These are phyloP conservation scores for Hypocryptadius cinnamomeus DNA, from an alignment of 2,113 vertebrate species.

Conservation along the genomic window DNA sequence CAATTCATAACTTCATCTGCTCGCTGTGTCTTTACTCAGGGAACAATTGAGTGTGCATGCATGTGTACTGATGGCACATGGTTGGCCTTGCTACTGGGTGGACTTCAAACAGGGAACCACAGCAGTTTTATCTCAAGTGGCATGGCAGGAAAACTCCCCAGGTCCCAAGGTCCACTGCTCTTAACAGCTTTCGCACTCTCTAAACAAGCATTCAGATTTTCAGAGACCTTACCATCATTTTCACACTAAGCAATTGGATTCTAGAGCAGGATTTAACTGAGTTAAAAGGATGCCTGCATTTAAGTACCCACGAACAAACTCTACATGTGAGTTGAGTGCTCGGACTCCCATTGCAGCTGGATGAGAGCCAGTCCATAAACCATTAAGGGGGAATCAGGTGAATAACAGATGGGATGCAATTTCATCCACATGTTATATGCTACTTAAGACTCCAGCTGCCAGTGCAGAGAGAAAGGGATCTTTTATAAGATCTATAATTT, in stretches of 20 bases:
- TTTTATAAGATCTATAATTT: not conserved
- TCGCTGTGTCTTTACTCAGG: not conserved
- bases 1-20: not conserved
- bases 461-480: not conserved
- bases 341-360: not conserved
- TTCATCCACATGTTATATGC: not conserved
- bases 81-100: not conserved
- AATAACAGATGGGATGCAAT: not conserved
- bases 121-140: not conserved
- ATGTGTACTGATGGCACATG: not conserved
- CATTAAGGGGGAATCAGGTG: not conserved
- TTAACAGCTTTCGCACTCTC: not conserved
- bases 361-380: not conserved
- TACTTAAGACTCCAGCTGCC: not conserved
- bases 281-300: not conserved
- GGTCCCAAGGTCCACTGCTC: not conserved
- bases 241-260: not conserved
- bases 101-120: not conserved
- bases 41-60: not conserved
- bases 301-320: not conserved
- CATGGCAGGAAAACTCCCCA: not conserved
- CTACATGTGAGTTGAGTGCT: not conserved
- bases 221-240: not conserved
- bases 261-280: not conserved
- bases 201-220: not conserved